phyloP scores from a whole-genome alignment of 2,113 vertebrate species.

The Azemiops feae region DNA sequence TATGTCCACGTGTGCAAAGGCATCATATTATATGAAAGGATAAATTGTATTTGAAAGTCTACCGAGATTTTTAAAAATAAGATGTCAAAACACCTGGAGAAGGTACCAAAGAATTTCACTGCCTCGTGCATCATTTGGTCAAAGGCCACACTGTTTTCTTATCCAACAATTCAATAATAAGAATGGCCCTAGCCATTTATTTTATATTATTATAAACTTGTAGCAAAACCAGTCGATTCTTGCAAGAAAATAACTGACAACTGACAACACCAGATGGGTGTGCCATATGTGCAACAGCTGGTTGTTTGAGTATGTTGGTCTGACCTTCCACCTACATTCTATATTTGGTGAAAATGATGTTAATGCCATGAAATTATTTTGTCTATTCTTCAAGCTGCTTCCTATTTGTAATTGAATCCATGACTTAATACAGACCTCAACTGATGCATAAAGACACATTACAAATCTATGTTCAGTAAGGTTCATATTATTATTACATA shows the following conservation, averaged over 20 bases:
- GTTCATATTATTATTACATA: not conserved
- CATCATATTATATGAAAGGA: not conserved
- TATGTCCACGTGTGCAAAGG: not conserved
- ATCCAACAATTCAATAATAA: not conserved
- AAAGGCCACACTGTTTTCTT: not conserved
- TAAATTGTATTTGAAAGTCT: not conserved
- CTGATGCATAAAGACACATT: not conserved
- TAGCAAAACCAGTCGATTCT: not conserved
- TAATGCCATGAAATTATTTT: not conserved
- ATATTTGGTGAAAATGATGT: not conserved
- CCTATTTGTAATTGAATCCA: not conserved
- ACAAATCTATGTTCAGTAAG: not conserved
- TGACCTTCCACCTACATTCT: not conserved
- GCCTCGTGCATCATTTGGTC: not conserved
- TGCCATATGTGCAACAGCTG: not conserved
- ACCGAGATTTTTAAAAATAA: not conserved
- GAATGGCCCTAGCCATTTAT: not conserved
- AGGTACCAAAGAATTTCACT: not conserved
- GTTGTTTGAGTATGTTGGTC: not conserved
- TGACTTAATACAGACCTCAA: not conserved
- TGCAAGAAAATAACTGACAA: not conserved
- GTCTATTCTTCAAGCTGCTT: not conserved
- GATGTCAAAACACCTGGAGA: not conserved
- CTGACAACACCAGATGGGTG: not conserved
- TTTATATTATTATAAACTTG: not conserved